Percentiles rank a stretch among this genome's conserved stretches.
Conservation (phyloP, 2,113 vertebrate genomes). For the Dolichallabes microphthalmus region DNA sequence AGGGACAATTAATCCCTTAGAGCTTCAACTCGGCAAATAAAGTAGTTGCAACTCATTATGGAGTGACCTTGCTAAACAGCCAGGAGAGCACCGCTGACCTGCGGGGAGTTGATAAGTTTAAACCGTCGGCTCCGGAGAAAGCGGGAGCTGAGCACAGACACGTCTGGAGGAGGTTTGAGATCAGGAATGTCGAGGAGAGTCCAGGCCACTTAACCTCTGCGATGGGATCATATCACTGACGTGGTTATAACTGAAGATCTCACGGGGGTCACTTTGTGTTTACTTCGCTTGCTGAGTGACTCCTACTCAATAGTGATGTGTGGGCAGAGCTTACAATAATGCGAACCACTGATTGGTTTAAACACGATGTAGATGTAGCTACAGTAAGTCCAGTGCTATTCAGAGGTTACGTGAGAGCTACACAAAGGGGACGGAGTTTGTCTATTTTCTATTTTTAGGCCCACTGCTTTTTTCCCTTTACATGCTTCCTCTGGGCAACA, state of each 20-base stretch:
- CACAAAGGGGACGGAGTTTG: not conserved
- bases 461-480: too few relatives aligned
- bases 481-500: too few relatives aligned
- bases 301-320: not conserved
- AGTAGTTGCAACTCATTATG: constrained; percentile 80
- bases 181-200: not conserved
- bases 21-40: constrained; percentile 79
- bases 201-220: not conserved
- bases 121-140: constrained; percentile 61
- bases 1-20: constrained; percentile 85
- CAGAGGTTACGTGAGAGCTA: not conserved
- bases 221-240: not conserved
- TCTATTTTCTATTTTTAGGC: not conserved
- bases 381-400: not conserved
- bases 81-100: constrained; percentile 81
- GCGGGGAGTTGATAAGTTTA: constrained; percentile 76
- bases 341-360: not conserved
- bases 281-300: not conserved
- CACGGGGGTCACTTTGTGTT: not conserved
- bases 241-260: not conserved
- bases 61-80: constrained; percentile 83
- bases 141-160: constrained; percentile 54
- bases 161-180: constrained; percentile 11
- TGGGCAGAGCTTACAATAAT: not conserved
- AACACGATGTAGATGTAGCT: not conserved